These are phyloP conservation scores for Phalanger gymnotis DNA, from an alignment of 2,797 vertebrate species.

Conservation along the genomic window DNA sequence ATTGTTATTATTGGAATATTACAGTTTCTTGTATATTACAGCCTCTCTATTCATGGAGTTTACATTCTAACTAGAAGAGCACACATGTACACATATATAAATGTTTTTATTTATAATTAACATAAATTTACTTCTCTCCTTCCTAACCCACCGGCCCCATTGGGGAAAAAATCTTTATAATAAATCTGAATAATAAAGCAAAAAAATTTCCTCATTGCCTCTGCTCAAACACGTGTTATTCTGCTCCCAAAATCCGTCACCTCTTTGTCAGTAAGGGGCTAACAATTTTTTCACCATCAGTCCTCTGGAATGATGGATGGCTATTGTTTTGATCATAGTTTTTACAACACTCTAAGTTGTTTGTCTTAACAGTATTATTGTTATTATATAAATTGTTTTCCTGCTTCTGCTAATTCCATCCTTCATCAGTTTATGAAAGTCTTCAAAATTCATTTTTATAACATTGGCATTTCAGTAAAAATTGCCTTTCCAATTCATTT, in stretches of 20 bases:
- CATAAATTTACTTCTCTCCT: neutral
- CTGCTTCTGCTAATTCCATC: neutral
- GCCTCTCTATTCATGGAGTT: neutral
- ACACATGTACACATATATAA: neutral
- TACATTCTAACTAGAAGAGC: neutral
- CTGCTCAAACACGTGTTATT: neutral
- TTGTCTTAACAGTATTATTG: neutral
- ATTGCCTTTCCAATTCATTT: neutral
- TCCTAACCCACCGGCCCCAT: neutral
- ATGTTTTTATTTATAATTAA: neutral
- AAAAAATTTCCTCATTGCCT: neutral
- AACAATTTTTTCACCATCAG: neutral
- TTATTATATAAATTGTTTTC: no score
- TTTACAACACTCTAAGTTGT: neutral
- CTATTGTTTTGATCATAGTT: neutral
- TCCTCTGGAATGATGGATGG: neutral
- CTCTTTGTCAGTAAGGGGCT: neutral
- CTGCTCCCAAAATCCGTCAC: neutral
- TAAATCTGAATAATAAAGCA: neutral
- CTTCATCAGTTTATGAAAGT: neutral
- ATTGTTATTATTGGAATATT: neutral
- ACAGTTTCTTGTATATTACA: neutral
- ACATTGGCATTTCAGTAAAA: neutral
- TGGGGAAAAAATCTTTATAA: neutral
- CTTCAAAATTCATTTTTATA: neutral